These are phyloP conservation scores for Rhagophthalmus giganteus DNA, from an alignment of 2,888 invertebrate species.

Conservation along the genomic window DNA sequence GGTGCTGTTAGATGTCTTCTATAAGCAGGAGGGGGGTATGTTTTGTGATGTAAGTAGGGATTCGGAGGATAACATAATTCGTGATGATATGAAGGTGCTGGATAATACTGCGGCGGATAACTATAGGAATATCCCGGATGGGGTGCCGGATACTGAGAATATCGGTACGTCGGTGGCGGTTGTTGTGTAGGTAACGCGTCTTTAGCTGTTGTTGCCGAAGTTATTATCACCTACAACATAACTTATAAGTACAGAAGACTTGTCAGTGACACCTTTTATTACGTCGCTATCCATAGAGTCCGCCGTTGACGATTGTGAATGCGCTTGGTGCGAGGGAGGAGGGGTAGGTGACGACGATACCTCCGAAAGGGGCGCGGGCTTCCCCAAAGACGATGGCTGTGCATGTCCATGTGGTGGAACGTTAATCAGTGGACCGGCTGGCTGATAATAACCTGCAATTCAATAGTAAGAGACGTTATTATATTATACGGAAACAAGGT, in stretches of 20 bases:
- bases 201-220: conserved; percentile 52
- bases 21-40: conserved; percentile 45
- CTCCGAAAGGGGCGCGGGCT: conserved; percentile 52
- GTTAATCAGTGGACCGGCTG: conserved; percentile 86
- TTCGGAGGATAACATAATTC: conserved; percentile 59
- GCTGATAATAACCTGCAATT: conserved; percentile 84
- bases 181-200: conserved; percentile 53
- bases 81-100: conserved; percentile 54
- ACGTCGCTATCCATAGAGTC: conserved; percentile 57
- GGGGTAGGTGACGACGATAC: conserved; percentile 60
- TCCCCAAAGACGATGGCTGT: conserved; percentile 57
- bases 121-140: conserved; percentile 49
- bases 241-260: too few species aligned
- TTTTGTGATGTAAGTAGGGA: conserved; percentile 47
- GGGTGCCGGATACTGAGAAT: conserved; percentile 42
- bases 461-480: not conserved
- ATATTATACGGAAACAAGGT: too few species aligned
- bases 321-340: conserved; percentile 54
- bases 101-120: conserved; percentile 57
- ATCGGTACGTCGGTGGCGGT: conserved; percentile 57
- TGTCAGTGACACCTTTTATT: too few species aligned
- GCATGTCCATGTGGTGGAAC: conserved; percentile 58
- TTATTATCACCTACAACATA: conserved; percentile 52
- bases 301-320: conserved; percentile 49
- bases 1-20: conserved; percentile 46